Base-by-base conservation (phyloP, 2,888 invertebrate species). In the Aromia moschata region DNA sequence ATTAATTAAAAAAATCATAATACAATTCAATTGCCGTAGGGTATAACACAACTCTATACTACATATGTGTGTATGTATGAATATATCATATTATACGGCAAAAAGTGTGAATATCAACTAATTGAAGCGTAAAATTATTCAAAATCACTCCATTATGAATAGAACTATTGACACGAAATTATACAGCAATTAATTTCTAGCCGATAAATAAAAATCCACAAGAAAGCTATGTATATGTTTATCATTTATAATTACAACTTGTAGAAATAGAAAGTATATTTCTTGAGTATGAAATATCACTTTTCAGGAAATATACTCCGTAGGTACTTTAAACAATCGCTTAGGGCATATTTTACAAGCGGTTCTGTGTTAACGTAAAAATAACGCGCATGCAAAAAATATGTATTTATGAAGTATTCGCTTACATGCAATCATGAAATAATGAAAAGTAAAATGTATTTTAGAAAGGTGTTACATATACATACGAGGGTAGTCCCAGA, bases 261-360 rank as follows among this genome's bases (percentile, higher is more conserved):
- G 44, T 49, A 49, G 66, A 62, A 66, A 66, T 60, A 57, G 66
- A 66, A 66, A 66, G 66, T 66, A 41, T 53, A 45, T 60, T 56
- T 49, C 33, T 56, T 51, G 56, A 43, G 55, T 61, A 56, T 63
- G 54, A 53, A 56, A 61, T 63, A 58, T 41, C 53, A 46, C 53
- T 55, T 57, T 47, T 59, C 62, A 60, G 65, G 65, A 65, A 62
- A 57, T 43, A 53, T 16, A 37, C 38, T 38, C 25, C 38, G 37
- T 18, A 16, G 11, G 18, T 49, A 49, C 17, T 49, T 49, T 38
- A 49, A 49, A 49, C 38, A 38, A 49, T 49, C 18, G 49, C 49
- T 49, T 25, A 40, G 25, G 38, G 49, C 49, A 25, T 38, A 38
- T 36, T 37, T 16, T 49, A 18, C 49, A 37, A 25, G 18, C 25